A percentile compares a stretch with the other conserved stretches of the same genome.
Evolutionary conservation across 2,888 invertebrate genomes (phyloP).

Genomic region (Amitus sp.): DNA sequence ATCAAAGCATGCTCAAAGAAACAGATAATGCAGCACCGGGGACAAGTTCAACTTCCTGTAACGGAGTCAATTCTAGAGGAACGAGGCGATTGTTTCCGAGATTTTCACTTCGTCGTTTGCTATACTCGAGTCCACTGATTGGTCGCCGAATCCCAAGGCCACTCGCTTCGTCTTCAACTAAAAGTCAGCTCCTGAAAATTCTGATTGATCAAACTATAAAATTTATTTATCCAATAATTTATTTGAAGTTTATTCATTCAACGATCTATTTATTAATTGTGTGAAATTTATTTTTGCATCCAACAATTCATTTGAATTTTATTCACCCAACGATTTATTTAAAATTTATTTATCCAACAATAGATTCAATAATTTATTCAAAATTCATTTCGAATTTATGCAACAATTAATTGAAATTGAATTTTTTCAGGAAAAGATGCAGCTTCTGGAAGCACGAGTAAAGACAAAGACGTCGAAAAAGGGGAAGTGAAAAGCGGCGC

Average conservation of each 20-base stretch:
- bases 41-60: conserved; percentile 57
- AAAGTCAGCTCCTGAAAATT: conserved; percentile 50
- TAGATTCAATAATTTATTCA: no score
- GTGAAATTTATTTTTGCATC: no score
- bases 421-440: conserved; percentile 64
- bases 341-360: no score
- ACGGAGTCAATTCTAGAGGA: conserved; percentile 50
- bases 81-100: conserved; percentile 65
- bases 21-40: conserved; percentile 56
- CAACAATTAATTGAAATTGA: background rate
- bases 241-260: no score
- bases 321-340: background rate
- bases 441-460: conserved; percentile 48
- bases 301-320: background rate
- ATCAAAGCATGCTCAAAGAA: conserved; percentile 58
- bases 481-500: conserved; percentile 61
- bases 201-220: no score
- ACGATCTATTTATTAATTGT: no score
- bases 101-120: conserved; percentile 76
- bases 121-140: conserved; percentile 77
- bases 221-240: no score
- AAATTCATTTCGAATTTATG: no score
- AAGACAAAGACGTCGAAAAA: conserved; percentile 66
- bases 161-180: no score
- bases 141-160: conserved; percentile 70